phyloP scores from a whole-genome alignment of 2,113 vertebrate species.

The Blennius ocellaris region DNA sequence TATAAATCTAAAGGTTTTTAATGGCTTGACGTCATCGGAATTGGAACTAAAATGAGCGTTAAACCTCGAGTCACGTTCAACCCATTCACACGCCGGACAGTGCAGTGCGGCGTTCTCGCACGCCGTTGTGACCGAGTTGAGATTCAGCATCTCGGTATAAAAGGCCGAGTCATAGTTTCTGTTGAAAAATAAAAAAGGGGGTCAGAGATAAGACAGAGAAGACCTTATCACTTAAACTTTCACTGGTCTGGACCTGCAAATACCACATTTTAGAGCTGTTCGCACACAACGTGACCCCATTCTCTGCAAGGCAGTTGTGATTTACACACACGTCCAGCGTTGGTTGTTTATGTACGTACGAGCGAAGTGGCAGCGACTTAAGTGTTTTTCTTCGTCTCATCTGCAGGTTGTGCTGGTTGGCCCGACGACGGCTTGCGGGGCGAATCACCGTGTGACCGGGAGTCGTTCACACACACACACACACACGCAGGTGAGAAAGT shows the following conservation, averaged over 20 bases:
- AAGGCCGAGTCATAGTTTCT: too few species aligned
- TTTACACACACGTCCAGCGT: neutral
- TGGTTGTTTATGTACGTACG: too few species aligned
- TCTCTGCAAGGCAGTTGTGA: neutral
- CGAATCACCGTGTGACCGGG: neutral
- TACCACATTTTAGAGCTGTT: slow-evolving; percentile 17
- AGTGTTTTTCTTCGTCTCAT: slow-evolving; percentile 1
- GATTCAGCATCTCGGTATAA: too few species aligned
- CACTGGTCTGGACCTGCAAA: slow-evolving; percentile 32
- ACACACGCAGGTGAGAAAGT: slow-evolving; percentile 43
- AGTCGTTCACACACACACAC: neutral
- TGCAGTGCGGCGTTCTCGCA: too few species aligned
- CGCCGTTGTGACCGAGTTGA: too few species aligned
- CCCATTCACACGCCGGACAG: too few species aligned
- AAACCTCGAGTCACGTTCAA: too few species aligned
- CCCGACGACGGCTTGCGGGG: neutral
- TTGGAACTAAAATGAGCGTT: too few species aligned
- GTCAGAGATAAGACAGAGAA: slow-evolving; percentile 50
- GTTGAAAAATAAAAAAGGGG: slow-evolving; percentile 55
- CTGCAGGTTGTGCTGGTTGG: slow-evolving; percentile 25
- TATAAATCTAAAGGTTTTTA: too few species aligned
- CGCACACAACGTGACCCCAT: slow-evolving; percentile 5
- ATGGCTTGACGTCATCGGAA: too few species aligned
- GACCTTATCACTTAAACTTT: slow-evolving; percentile 61
- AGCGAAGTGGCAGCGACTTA: neutral